phyloP scores from a whole-genome alignment of 1,140 invertebrate species.

The Papilio glaucus region DNA sequence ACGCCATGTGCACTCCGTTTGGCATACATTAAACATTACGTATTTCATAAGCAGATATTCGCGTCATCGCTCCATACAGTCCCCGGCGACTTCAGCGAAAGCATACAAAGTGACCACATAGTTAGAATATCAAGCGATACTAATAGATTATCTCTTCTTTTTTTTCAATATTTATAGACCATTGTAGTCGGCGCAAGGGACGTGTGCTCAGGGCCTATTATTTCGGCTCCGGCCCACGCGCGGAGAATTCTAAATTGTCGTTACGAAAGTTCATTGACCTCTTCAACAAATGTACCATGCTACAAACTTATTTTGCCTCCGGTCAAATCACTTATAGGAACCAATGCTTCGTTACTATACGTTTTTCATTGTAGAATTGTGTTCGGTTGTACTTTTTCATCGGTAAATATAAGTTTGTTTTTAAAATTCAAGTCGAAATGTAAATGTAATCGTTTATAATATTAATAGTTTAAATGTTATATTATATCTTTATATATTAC shows the following conservation, averaged over 20 bases:
- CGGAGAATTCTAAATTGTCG: constrained; percentile 52
- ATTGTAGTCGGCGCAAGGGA: constrained; percentile 57
- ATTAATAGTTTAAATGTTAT: constrained; percentile 31
- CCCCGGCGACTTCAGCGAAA: constrained; percentile 43
- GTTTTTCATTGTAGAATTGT: not conserved
- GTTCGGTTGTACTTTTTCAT: not conserved
- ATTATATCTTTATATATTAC: constrained; percentile 18
- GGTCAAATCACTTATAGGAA: not conserved
- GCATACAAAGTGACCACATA: constrained; percentile 54
- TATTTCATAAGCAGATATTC: constrained; percentile 48
- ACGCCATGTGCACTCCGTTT: not conserved
- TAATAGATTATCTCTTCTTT: constrained; percentile 54
- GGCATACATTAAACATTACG: constrained; percentile 40
- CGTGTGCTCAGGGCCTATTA: constrained; percentile 55
- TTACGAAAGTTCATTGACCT: constrained; percentile 52
- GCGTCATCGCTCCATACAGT: constrained; percentile 49
- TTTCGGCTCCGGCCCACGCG: constrained; percentile 57
- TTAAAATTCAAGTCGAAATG: constrained; percentile 24
- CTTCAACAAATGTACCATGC: constrained; percentile 31
- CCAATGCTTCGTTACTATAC: not conserved
- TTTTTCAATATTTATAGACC: constrained; percentile 63
- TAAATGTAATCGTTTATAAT: constrained; percentile 34
- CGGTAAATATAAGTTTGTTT: constrained; percentile 27
- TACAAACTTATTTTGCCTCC: constrained; percentile 15
- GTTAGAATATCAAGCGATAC: constrained; percentile 53